phyloP scores from a whole-genome alignment of 2,888 invertebrate species.

The Tetropium fuscum region DNA sequence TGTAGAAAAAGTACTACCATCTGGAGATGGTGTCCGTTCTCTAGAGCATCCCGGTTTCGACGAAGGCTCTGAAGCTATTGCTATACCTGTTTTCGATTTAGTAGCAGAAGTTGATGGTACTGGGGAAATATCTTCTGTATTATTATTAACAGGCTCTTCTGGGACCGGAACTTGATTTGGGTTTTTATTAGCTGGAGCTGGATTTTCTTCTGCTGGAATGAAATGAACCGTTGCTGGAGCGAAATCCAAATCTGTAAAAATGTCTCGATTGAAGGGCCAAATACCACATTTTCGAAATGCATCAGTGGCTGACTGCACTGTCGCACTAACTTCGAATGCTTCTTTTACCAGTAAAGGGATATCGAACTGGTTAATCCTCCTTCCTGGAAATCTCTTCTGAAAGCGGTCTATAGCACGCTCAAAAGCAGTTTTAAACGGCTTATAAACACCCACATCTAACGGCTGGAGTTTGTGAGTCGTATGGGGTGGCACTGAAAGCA shows the following conservation, averaged over 20 bases:
- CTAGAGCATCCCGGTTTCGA: too few relatives aligned
- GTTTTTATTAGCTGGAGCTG: too few relatives aligned
- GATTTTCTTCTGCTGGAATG: background rate
- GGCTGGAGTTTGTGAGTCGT: background rate
- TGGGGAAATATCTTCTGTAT: too few relatives aligned
- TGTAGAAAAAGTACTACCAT: too few relatives aligned
- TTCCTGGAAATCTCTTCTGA: background rate
- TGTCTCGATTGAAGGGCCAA: background rate
- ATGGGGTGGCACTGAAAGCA: background rate
- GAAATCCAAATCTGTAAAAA: background rate
- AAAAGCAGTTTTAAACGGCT: too few relatives aligned
- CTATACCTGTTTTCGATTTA: too few relatives aligned
- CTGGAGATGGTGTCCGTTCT: too few relatives aligned
- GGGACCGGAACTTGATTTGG: too few relatives aligned
- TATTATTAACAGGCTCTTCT: too few relatives aligned
- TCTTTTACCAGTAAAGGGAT: background rate
- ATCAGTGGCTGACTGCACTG: background rate
- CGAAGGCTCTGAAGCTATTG: too few relatives aligned
- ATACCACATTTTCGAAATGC: background rate
- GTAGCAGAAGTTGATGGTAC: too few relatives aligned
- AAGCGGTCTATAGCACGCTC: too few relatives aligned
- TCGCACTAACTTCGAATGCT: background rate
- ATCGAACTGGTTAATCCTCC: background rate
- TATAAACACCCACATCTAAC: background rate
- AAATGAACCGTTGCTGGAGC: background rate